Percentiles rank a stretch among this genome's conserved stretches.
These are phyloP conservation scores for Axinella damicornis DNA, from an alignment of 37 sponge, comb jelly and placozoan genomes.

Conservation along the genomic window DNA sequence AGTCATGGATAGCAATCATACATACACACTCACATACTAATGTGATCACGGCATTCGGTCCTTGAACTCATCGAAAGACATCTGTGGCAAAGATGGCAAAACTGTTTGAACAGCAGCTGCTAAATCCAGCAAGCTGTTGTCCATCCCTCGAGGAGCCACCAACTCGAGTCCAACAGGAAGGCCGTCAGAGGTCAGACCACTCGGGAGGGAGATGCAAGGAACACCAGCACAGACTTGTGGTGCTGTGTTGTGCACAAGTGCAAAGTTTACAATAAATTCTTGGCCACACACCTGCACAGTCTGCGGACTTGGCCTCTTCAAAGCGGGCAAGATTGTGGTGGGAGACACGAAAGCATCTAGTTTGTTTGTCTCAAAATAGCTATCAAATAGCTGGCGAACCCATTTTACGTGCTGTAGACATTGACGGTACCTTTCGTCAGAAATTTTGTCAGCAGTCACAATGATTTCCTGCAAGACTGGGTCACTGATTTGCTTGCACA, in stretches of 20 bases:
- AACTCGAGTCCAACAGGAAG: slow-evolving; percentile 49
- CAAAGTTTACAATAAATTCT: slow-evolving; percentile 10
- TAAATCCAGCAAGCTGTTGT: slow-evolving; percentile 15
- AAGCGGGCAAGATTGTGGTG: slow-evolving; percentile 38
- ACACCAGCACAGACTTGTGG: slow-evolving; percentile 42
- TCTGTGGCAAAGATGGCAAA: slow-evolving; percentile 29
- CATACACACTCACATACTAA: too few relatives aligned
- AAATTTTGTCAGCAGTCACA: not conserved
- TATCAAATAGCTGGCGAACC: not conserved
- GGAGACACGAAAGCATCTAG: slow-evolving; percentile 23
- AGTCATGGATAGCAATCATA: too few relatives aligned
- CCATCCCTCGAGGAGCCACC: slow-evolving; percentile 4
- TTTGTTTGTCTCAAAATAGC: slow-evolving; percentile 1
- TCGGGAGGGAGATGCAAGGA: slow-evolving; percentile 35
- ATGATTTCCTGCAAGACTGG: slow-evolving; percentile 9
- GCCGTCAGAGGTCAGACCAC: slow-evolving; percentile 21
- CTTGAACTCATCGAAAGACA: slow-evolving; percentile 27
- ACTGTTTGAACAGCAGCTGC: slow-evolving; percentile 16
- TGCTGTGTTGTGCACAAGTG: slow-evolving; percentile 10
- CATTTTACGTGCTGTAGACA: not conserved
- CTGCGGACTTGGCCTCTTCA: not conserved
- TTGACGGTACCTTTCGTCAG: slow-evolving; percentile 8
- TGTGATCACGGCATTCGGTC: too few relatives aligned
- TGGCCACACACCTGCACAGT: slow-evolving; percentile 4
- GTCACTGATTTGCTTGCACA: slow-evolving; percentile 21